These are phyloP conservation scores for Eumerus sabulonum DNA, from an alignment of 2,888 invertebrate species.

Conservation along the genomic window DNA sequence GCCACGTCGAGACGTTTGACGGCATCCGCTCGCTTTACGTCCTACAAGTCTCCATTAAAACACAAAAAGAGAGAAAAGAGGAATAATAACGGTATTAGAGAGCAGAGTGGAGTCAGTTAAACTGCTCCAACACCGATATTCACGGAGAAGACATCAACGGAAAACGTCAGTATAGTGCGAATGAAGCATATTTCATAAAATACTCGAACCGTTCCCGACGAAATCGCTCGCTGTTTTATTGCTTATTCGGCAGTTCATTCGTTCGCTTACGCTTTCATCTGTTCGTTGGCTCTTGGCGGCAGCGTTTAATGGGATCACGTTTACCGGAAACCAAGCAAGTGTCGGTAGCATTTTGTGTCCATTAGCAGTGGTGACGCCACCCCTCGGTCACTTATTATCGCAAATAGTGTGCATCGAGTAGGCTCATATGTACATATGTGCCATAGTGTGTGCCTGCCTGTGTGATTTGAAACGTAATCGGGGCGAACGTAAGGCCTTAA, in stretches of 20 bases:
- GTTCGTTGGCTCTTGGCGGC: conserved; percentile 24
- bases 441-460: conserved; percentile 44
- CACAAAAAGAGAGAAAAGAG: not conserved
- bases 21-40: not conserved
- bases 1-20: conserved; percentile 45
- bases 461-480: conserved; percentile 9
- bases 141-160: conserved; percentile 6
- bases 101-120: conserved; percentile 14
- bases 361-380: conserved; percentile 2
- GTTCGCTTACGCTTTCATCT: not conserved
- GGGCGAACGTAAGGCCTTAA: conserved; percentile 34
- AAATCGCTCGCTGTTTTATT: conserved; percentile 10
- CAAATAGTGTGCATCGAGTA: conserved; percentile 63
- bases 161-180: conserved; percentile 10
- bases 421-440: conserved; percentile 31
- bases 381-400: conserved; percentile 34
- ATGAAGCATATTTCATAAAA: conserved; percentile 1
- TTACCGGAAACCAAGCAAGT: conserved; percentile 63
- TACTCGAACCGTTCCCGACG: not conserved
- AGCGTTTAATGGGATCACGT: conserved; percentile 46
- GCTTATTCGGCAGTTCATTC: not conserved
- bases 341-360: conserved; percentile 8
- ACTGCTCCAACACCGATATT: conserved; percentile 10
- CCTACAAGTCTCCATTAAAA: not conserved
- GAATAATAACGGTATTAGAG: conserved; percentile 29